Evolutionary conservation across 2,113 vertebrate genomes (phyloP).

Genomic region (Ciconia maguari): DNA sequence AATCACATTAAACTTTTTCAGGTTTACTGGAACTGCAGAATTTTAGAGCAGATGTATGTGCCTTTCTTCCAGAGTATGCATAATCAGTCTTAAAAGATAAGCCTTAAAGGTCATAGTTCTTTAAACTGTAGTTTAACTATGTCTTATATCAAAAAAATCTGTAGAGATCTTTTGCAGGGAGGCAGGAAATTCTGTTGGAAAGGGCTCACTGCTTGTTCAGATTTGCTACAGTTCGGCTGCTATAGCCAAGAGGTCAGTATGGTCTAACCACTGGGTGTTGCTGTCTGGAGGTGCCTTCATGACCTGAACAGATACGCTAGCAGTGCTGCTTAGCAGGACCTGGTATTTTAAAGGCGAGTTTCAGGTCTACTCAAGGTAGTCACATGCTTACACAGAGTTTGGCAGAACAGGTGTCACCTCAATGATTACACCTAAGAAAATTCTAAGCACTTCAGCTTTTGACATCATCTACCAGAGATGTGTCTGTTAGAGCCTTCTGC

Average conservation of each 20-base stretch:
- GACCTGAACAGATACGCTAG: background rate
- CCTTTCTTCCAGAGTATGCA: background rate
- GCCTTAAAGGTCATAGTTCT: background rate
- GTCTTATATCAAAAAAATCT: background rate
- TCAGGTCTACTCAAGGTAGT: background rate
- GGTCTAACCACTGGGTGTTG: background rate
- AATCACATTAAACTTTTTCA: background rate
- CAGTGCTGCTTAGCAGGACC: background rate
- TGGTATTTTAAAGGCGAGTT: rapidly evolving
- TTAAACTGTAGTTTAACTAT: background rate
- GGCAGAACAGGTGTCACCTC: background rate
- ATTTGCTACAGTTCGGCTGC: background rate
- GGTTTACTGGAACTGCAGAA: background rate
- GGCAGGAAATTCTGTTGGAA: background rate
- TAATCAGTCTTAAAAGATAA: background rate
- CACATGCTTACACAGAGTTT: background rate
- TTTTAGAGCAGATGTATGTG: background rate
- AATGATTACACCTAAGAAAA: background rate
- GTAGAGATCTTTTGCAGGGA: background rate
- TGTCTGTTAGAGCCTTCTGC: background rate
- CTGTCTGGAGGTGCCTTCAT: rapidly evolving
- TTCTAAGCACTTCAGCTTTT: background rate
- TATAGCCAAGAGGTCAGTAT: background rate
- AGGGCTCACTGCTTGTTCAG: background rate
- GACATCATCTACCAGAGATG: background rate